Percentiles rank a stretch among this genome's conserved stretches.
These are phyloP conservation scores for Drosophila greeni DNA, from an alignment of 2,888 invertebrate species.

Conservation along the genomic window DNA sequence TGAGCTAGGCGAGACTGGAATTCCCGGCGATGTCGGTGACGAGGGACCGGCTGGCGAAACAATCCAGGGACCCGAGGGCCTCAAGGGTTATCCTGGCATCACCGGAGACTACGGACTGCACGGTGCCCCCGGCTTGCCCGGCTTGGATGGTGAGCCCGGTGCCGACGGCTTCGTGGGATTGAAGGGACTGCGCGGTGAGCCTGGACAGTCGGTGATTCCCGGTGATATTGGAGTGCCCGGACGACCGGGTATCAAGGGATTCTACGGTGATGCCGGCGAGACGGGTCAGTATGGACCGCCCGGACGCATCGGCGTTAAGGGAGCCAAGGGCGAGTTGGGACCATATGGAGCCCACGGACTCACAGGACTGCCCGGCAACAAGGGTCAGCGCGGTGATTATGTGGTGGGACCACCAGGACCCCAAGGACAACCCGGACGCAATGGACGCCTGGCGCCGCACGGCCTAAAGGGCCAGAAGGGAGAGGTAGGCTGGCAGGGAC, in stretches of 20 bases:
- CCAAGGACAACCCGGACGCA: constrained; percentile 76
- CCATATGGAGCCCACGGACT: constrained; percentile 81
- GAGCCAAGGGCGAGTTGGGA: constrained; percentile 82
- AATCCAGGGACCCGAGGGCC: constrained; percentile 81
- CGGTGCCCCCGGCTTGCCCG: constrained; percentile 82
- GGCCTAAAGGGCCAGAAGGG: constrained; percentile 79
- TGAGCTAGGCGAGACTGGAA: neutral
- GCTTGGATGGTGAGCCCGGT: constrained; percentile 79
- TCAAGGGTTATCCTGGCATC: constrained; percentile 84
- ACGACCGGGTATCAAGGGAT: constrained; percentile 78
- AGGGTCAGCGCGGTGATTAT: constrained; percentile 78
- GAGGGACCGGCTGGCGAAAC: constrained; percentile 80
- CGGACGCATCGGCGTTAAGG: constrained; percentile 80
- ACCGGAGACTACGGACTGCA: constrained; percentile 83
- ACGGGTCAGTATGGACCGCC: constrained; percentile 80
- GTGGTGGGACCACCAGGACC: constrained; percentile 76
- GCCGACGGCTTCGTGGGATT: constrained; percentile 74
- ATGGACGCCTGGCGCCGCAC: constrained; percentile 77
- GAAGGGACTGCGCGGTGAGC: constrained; percentile 79
- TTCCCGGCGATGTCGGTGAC: constrained; percentile 80
- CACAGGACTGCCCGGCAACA: constrained; percentile 81
- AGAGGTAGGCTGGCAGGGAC: constrained; percentile 77
- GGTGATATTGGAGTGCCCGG: constrained; percentile 79
- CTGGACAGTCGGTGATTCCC: constrained; percentile 74
- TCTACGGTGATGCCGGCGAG: constrained; percentile 80